Percentiles rank a stretch among this genome's conserved stretches.
Evolutionary conservation across 2,888 invertebrate genomes (phyloP).

Genomic region (Pollenia griseotomentosa): DNA sequence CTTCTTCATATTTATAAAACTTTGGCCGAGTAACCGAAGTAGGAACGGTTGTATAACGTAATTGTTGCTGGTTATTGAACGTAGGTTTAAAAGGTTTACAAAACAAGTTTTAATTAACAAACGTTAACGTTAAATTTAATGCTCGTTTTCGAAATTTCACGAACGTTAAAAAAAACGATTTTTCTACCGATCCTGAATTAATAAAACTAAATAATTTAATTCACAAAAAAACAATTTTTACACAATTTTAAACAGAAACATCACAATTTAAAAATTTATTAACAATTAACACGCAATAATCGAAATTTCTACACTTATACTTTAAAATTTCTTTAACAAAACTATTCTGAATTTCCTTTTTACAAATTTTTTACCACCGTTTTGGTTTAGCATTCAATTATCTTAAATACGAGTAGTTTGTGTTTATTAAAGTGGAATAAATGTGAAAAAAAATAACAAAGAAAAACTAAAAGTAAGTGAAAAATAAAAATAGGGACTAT

Average conservation of each 20-base stretch:
- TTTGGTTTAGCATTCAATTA: background rate
- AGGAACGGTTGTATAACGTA: too few species aligned
- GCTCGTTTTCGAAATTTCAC: too few species aligned
- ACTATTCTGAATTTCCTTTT: background rate
- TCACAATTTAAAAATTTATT: slow-evolving; percentile 33
- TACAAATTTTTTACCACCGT: background rate
- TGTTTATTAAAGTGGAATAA: slow-evolving; percentile 23
- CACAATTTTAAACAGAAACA: slow-evolving; percentile 16
- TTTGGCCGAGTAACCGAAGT: too few species aligned
- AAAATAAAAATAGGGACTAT: slow-evolving; percentile 23
- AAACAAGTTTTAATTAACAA: too few species aligned
- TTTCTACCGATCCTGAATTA: too few species aligned
- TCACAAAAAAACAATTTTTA: background rate
- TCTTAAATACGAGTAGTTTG: background rate
- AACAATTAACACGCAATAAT: slow-evolving; percentile 26
- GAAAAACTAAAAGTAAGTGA: slow-evolving; percentile 26
- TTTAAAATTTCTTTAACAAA: background rate
- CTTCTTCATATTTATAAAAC: too few species aligned
- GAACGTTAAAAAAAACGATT: too few species aligned
- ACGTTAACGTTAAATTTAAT: too few species aligned
- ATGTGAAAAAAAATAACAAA: slow-evolving; percentile 24
- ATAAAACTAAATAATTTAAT: background rate
- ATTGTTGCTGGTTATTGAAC: too few species aligned
- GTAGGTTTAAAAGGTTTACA: too few species aligned
- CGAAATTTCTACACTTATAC: slow-evolving; percentile 14